Evolutionary conservation across 2,797 vertebrate species (phyloP).

Genomic region (Micropoecilia bifurca): DNA sequence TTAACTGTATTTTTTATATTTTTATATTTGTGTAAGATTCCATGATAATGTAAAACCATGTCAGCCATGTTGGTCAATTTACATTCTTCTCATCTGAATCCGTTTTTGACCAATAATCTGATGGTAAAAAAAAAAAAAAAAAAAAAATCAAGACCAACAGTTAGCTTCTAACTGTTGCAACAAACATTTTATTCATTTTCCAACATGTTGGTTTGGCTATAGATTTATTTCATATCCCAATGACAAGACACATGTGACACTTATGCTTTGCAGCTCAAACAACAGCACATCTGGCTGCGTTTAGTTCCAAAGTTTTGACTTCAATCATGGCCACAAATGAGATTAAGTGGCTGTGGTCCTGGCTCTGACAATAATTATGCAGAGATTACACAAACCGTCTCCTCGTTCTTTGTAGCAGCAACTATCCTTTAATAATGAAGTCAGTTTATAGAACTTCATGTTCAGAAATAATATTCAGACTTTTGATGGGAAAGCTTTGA

Average conservation of each 20-base stretch:
- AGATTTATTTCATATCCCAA: background rate
- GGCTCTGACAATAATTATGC: background rate
- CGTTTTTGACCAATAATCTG: background rate
- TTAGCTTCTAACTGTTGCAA: background rate
- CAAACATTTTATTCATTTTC: background rate
- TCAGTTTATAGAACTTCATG: background rate
- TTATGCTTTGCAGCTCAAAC: background rate
- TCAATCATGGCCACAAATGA: background rate
- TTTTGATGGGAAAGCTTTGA: background rate
- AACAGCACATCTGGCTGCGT: background rate
- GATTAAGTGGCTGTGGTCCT: background rate
- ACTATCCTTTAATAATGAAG: background rate
- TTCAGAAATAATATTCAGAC: background rate
- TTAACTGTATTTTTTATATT: background rate
- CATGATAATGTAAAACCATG: background rate
- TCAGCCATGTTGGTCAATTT: background rate
- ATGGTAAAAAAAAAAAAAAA: background rate
- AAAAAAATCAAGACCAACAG: background rate
- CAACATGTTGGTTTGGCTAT: background rate
- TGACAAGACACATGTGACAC: background rate
- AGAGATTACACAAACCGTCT: background rate
- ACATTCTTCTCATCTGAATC: background rate
- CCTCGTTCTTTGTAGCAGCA: background rate
- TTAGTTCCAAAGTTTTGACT: background rate
- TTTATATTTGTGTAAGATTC: background rate